Percentiles rank a stretch among this genome's conserved stretches.
Evolutionary conservation across 1,140 invertebrate species (phyloP).

Genomic region (Sweltsa coloradensis): DNA sequence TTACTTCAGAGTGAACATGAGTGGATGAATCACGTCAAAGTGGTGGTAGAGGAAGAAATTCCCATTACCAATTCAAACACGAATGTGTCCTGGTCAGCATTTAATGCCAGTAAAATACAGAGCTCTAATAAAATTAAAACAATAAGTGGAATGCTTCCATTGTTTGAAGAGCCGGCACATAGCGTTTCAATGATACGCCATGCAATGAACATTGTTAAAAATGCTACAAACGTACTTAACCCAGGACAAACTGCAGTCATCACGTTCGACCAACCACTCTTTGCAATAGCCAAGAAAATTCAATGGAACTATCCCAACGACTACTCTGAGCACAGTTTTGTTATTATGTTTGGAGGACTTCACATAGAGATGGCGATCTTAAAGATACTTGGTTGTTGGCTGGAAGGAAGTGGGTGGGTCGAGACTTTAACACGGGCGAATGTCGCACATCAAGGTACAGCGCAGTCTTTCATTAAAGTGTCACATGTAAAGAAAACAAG

Average conservation of each 20-base stretch:
- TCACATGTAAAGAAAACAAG: background rate
- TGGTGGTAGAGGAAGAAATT: background rate
- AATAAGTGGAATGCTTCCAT: background rate
- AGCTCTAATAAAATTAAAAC: background rate
- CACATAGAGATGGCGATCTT: conserved; percentile 1
- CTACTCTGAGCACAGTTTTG: conserved; percentile 6
- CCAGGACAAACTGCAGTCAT: conserved; percentile 18
- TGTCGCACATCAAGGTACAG: background rate
- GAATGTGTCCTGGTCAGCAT: background rate
- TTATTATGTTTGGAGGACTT: background rate
- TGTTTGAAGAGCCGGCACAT: background rate
- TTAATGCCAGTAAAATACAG: background rate
- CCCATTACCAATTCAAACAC: too few species aligned
- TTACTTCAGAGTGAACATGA: background rate
- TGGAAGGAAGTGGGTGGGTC: conserved; percentile 1
- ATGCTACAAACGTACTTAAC: conserved; percentile 12
- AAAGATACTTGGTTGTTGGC: conserved; percentile 5
- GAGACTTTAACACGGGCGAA: background rate
- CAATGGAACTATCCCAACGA: conserved; percentile 15
- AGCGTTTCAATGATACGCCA: background rate
- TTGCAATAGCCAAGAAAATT: conserved; percentile 16
- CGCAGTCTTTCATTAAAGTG: background rate
- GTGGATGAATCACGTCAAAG: background rate
- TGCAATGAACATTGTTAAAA: background rate
- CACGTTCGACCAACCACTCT: conserved; percentile 18